Percentiles rank a stretch among this genome's conserved stretches.
Conservation (phyloP, 1,140 invertebrate species). For the Limonius californicus region DNA sequence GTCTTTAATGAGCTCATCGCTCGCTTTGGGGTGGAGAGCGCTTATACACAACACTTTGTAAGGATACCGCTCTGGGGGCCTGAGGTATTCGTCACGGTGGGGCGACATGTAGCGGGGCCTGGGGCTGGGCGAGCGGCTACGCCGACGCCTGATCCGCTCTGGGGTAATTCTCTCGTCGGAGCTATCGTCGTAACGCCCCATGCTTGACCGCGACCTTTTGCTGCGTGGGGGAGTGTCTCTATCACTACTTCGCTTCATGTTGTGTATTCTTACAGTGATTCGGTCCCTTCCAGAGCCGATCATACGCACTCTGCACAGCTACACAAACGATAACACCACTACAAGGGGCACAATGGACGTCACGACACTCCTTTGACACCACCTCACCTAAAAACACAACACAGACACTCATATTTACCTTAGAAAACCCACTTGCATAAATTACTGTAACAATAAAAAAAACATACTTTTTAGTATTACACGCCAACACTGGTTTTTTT, state of each 20-base stretch:
- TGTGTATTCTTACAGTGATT: conserved; percentile 80
- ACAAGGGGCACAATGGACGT: conserved; percentile 46
- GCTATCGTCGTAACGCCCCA: conserved; percentile 82
- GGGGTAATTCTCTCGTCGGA: conserved; percentile 80
- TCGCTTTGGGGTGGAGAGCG: conserved; percentile 87
- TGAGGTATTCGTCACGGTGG: conserved; percentile 73
- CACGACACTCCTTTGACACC: conserved; percentile 35
- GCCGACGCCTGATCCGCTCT: conserved; percentile 68
- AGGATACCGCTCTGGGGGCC: conserved; percentile 65
- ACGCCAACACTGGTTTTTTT: conserved; percentile 29
- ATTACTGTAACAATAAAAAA: conserved; percentile 9
- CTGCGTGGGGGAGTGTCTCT: conserved; percentile 75
- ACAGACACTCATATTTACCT: conserved; percentile 27
- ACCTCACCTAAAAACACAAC: conserved; percentile 30
- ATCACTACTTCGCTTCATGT: conserved; percentile 84
- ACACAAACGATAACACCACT: conserved; percentile 35
- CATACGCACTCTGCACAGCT: conserved; percentile 47
- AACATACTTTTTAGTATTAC: conserved; percentile 23
- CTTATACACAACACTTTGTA: conserved; percentile 94
- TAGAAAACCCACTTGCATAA: neutral
- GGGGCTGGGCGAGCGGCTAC: conserved; percentile 67
- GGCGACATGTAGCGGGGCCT: conserved; percentile 68
- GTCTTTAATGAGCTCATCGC: conserved; percentile 89
- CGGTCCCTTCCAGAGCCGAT: conserved; percentile 59
- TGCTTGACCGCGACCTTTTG: conserved; percentile 72